Conservation (phyloP, 2,888 invertebrate species). For the Pammene fasciana region DNA sequence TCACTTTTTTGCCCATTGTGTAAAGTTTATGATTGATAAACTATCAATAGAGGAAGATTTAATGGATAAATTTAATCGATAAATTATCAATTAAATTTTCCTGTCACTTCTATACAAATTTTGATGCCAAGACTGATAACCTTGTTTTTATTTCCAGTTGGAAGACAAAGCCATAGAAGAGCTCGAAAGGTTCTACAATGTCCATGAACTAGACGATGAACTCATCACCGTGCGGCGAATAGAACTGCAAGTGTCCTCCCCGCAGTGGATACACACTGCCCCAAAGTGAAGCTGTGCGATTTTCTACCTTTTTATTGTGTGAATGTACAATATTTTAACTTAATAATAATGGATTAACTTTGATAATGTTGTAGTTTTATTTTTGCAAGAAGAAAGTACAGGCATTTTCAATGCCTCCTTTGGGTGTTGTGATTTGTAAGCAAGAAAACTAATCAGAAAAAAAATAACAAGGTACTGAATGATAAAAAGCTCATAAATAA, state of each 20-base stretch:
- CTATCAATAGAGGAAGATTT: too few species aligned
- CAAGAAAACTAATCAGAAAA: too few species aligned
- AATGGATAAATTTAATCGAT: too few species aligned
- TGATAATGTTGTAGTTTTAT: constrained; percentile 2
- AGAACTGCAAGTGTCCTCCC: constrained; percentile 82
- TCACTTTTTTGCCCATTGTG: too few species aligned
- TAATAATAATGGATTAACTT: constrained; percentile 32
- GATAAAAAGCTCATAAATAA: too few species aligned
- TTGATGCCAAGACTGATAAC: too few species aligned
- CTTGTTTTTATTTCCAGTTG: constrained; percentile 75
- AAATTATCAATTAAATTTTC: too few species aligned
- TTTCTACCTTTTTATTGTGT: constrained; percentile 53
- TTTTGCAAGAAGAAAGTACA: not conserved
- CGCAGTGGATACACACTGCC: constrained; percentile 83
- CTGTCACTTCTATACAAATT: too few species aligned
- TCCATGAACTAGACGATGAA: constrained; percentile 87
- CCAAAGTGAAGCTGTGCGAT: constrained; percentile 69
- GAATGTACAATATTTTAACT: constrained; percentile 26
- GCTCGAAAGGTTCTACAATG: constrained; percentile 88
- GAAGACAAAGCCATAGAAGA: constrained; percentile 95
- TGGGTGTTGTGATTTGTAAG: too few species aligned
- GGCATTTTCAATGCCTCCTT: too few species aligned
- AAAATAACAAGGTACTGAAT: too few species aligned
- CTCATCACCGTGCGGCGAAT: constrained; percentile 87
- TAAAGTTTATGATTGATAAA: too few species aligned